Percentiles rank a stretch among this genome's conserved stretches.
Evolutionary conservation across 2,797 vertebrate genomes (phyloP).

Genomic region (Synaphobranchus kaupii): DNA sequence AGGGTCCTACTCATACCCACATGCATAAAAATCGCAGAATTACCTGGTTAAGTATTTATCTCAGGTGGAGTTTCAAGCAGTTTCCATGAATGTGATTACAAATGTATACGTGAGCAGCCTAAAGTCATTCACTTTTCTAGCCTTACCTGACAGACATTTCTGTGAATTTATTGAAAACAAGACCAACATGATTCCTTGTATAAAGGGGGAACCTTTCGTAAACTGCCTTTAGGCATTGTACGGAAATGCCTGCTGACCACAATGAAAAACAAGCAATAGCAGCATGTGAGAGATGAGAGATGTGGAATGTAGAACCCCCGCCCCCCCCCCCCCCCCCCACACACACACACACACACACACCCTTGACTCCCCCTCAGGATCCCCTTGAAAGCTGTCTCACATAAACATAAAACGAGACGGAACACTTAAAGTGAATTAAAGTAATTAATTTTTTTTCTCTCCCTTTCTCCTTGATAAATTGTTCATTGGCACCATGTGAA

Average conservation of each 20-base stretch:
- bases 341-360: background rate
- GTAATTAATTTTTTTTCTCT: constrained; percentile 39
- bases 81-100: background rate
- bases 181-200: background rate
- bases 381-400: constrained; percentile 29
- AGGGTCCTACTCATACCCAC: background rate
- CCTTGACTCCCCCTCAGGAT: constrained; percentile 6
- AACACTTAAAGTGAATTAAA: constrained; percentile 47
- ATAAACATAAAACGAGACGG: constrained; percentile 27
- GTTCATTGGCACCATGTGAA: background rate
- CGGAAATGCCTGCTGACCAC: constrained; percentile 3
- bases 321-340: background rate
- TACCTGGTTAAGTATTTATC: background rate
- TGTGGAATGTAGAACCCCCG: background rate
- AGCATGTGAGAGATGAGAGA: background rate
- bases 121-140: background rate
- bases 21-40: background rate
- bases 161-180: background rate
- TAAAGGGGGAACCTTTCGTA: background rate
- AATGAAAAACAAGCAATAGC: constrained; percentile 7
- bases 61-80: background rate
- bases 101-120: background rate
- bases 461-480: background rate
- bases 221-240: constrained; percentile 19
- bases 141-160: background rate